These are phyloP conservation scores for Triops longicaudatus DNA, from an alignment of 1,140 invertebrate genomes.

Conservation along the genomic window DNA sequence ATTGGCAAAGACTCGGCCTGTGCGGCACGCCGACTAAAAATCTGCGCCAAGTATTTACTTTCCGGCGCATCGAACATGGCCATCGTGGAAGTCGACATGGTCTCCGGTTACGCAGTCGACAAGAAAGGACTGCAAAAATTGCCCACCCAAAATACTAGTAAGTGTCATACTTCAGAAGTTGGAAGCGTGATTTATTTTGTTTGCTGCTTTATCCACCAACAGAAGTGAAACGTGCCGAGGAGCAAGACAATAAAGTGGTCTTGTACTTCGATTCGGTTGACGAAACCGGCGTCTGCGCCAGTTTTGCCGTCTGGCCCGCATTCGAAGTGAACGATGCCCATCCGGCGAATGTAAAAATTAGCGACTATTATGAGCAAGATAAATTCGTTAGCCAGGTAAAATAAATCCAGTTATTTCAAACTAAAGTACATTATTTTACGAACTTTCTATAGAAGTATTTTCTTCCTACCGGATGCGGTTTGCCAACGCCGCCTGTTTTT, in stretches of 20 bases:
- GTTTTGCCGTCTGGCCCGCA: constrained; percentile 41
- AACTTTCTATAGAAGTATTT: background rate
- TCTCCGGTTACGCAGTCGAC: constrained; percentile 53
- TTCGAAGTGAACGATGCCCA: constrained; percentile 45
- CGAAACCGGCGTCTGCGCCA: constrained; percentile 40
- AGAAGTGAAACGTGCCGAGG: constrained; percentile 41
- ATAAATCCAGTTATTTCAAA: background rate
- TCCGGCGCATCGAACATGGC: constrained; percentile 52
- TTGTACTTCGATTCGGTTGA: constrained; percentile 41
- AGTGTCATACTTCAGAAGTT: background rate
- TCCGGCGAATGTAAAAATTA: constrained; percentile 52
- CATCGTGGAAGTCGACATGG: constrained; percentile 53
- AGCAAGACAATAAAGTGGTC: constrained; percentile 38
- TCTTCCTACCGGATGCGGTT: background rate
- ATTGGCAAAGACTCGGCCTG: constrained; percentile 35
- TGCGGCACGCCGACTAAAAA: constrained; percentile 38
- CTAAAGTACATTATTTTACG: background rate
- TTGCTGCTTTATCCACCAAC: background rate
- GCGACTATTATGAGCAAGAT: constrained; percentile 63
- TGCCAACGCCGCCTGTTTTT: background rate
- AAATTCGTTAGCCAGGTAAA: background rate
- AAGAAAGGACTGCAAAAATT: constrained; percentile 41
- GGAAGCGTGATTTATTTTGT: no score
- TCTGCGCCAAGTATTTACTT: constrained; percentile 40
- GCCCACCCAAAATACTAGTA: background rate